Evolutionary conservation across 2,797 vertebrate genomes (phyloP).

Genomic region (Gobio occitaniae): DNA sequence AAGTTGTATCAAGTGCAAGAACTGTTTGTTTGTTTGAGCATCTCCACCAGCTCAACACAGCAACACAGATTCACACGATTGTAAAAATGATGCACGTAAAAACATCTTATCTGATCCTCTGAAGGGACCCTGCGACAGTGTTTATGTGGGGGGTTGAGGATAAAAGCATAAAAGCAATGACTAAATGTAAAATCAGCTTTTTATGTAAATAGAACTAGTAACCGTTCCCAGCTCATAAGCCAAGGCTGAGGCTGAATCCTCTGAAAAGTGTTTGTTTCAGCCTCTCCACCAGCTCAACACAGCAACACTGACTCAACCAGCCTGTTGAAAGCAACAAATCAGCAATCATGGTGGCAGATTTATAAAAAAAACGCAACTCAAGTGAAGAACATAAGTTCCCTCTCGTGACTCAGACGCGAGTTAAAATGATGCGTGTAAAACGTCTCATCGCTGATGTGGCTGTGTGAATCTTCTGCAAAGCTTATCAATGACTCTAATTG

Average conservation of each 20-base stretch:
- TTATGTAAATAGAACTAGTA: not conserved
- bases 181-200: not conserved
- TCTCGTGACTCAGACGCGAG: not conserved
- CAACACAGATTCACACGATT: not conserved
- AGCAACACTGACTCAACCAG: not conserved
- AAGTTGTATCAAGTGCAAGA: not conserved
- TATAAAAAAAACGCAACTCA: not conserved
- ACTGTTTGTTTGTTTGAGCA: not conserved
- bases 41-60: not conserved
- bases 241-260: not conserved
- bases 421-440: not conserved
- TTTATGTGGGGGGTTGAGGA: too few species aligned
- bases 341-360: not conserved
- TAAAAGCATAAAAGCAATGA: too few species aligned
- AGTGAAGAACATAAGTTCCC: not conserved
- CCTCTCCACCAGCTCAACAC: not conserved
- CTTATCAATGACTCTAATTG: conserved; percentile 69
- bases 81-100: too few species aligned
- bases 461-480: conserved; percentile 7
- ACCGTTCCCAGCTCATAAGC: not conserved
- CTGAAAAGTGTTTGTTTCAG: not conserved
- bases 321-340: not conserved
- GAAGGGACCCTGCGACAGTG: too few species aligned
- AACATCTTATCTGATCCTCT: too few species aligned
- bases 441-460: not conserved